Conservation (phyloP, 2,797 vertebrate genomes). For the Karalla daura region DNA sequence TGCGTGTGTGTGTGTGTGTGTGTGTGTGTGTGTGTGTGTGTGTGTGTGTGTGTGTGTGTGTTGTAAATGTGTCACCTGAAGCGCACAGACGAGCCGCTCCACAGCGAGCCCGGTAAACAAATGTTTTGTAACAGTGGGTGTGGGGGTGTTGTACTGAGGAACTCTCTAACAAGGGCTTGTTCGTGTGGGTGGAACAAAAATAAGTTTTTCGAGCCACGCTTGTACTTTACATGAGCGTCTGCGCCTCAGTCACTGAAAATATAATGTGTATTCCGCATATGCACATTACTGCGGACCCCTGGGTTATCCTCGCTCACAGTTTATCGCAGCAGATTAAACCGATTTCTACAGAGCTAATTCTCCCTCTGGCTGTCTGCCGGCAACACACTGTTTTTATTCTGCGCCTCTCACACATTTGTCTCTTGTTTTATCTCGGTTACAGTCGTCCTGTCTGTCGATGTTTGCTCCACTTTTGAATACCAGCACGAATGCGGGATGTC, state of each 20-base stretch:
- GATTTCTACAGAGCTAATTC: slow-evolving; percentile 37
- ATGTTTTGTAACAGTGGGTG: slow-evolving; percentile 43
- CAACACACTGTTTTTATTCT: slow-evolving; percentile 41
- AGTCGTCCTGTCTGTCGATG: slow-evolving; percentile 13
- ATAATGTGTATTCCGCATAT: slow-evolving; percentile 41
- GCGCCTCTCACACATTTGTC: slow-evolving; percentile 17
- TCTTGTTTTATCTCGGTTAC: slow-evolving; percentile 12
- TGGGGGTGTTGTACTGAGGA: slow-evolving; percentile 35
- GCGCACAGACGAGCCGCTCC: slow-evolving; percentile 1
- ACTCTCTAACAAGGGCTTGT: slow-evolving; percentile 47
- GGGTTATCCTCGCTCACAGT: slow-evolving; percentile 45
- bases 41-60: not conserved
- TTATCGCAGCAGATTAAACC: slow-evolving; percentile 53
- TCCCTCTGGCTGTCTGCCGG: slow-evolving; percentile 43
- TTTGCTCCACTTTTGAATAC: slow-evolving; percentile 29
- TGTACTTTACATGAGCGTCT: slow-evolving; percentile 21
- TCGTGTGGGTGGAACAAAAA: slow-evolving; percentile 49
- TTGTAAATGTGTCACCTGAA: slow-evolving; percentile 20
- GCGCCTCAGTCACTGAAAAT: slow-evolving; percentile 32
- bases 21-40: too few relatives aligned
- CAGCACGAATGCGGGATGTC: not conserved
- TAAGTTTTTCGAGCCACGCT: slow-evolving; percentile 31
- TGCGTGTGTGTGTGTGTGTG: too few relatives aligned
- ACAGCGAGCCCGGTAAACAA: slow-evolving; percentile 19
- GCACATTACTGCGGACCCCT: slow-evolving; percentile 39